Evolutionary conservation across 2,113 vertebrate genomes (phyloP).

Genomic region (Brachyhypopomus gauderio): DNA sequence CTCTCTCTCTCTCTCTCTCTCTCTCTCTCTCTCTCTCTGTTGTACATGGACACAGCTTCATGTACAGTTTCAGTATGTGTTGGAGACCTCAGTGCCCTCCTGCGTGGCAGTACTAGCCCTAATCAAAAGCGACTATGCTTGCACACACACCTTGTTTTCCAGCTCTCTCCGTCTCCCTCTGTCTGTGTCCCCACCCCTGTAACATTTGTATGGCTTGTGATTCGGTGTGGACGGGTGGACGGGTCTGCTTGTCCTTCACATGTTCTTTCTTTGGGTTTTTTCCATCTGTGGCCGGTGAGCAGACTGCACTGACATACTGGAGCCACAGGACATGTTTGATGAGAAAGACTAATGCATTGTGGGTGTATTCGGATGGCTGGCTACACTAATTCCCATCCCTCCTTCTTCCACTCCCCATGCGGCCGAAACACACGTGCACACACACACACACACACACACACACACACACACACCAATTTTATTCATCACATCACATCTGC

Average conservation of each 20-base stretch:
- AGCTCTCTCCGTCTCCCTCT: no score
- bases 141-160: background rate
- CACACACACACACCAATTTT: no score
- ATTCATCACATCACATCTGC: no score
- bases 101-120: constrained; percentile 20
- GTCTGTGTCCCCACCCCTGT: no score
- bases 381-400: constrained; percentile 54
- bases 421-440: constrained; percentile 51
- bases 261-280: background rate
- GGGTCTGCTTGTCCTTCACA: background rate
- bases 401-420: no score
- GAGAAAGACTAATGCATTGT: constrained; percentile 54
- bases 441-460: constrained; percentile 36
- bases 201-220: background rate
- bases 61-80: background rate
- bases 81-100: background rate
- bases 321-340: background rate
- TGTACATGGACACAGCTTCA: no score
- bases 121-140: background rate
- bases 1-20: no score
- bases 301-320: constrained; percentile 6
- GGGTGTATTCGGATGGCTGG: constrained; percentile 59
- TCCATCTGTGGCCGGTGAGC: constrained; percentile 5
- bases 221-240: background rate
- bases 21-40: no score